Evolutionary conservation across 35 echinoderm and acorn worm genomes (phyloP).

Genomic region (Heliocidaris tuberculata): DNA sequence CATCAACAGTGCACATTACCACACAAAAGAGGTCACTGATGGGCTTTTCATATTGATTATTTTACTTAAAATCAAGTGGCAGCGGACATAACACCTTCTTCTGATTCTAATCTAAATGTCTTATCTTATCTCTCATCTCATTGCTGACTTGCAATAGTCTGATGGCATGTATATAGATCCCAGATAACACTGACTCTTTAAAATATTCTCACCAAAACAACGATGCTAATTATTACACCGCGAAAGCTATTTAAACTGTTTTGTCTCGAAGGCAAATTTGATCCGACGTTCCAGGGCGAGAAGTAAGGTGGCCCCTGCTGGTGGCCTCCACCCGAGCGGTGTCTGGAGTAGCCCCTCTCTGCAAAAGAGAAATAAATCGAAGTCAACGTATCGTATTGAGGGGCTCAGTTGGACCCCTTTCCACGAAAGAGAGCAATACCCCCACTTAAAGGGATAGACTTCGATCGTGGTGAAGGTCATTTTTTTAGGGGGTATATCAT

Average conservation of each 20-base stretch:
- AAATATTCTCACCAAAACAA: conserved; percentile 11
- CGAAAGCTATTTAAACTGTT: conserved; percentile 4
- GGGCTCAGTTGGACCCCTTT: not conserved
- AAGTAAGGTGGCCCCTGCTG: not conserved
- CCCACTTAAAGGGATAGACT: not conserved
- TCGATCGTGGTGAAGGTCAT: not conserved
- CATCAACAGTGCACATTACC: too few relatives aligned
- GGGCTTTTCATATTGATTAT: too few relatives aligned
- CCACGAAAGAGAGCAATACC: not conserved
- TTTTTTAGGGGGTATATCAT: too few relatives aligned
- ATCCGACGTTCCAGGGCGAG: not conserved
- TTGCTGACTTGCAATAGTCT: not conserved
- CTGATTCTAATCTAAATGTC: too few relatives aligned
- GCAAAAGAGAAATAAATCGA: not conserved
- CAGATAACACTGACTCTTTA: not conserved
- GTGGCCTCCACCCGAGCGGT: not conserved
- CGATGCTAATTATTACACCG: not conserved
- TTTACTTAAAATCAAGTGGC: too few relatives aligned
- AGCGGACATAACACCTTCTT: too few relatives aligned
- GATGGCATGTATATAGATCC: not conserved
- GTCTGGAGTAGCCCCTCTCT: not conserved
- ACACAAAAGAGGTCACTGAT: too few relatives aligned
- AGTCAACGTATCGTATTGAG: not conserved
- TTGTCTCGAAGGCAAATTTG: conserved; percentile 1
- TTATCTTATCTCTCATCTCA: too few relatives aligned